Evolutionary conservation across 2,888 invertebrate species (phyloP), one percentile per base, ranked within the genome.

Genomic region (Monoplex corrugatus): DNA sequence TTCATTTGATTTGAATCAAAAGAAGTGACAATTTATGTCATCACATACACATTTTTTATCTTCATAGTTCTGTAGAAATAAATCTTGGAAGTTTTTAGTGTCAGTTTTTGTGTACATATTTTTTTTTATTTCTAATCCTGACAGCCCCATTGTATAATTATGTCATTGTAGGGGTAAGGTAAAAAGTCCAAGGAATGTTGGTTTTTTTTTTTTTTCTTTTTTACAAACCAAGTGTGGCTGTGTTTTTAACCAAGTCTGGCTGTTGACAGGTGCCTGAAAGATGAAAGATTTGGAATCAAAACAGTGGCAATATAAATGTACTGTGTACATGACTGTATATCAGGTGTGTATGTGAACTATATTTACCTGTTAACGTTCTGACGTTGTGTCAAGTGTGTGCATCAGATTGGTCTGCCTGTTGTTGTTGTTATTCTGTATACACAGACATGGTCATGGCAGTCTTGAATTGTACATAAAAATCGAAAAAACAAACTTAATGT

Each of bases 291-390:
- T 45, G 40, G 32, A 72, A 72, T 86, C 72, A 86, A 86, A 86
- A 75, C 75, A 72, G 63, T 63, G 86, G 86, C 86, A 86, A 86
- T 86, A 86, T 86, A 23, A 63, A 35, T 28, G 45, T 68, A 28
- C 45, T 85, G 35, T 45, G 19, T 63, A 6, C 19, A 63, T 63
- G 57, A 40, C n/a, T 57, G 85, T 38, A 75, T 75, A 38, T 75
- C 35, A 13, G 8, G 35, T 75, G 35, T 72, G 13, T 75, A 28
- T 75, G 75, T 75, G 75, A 75, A 68, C 23, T 28, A 68, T 68
- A 28, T 68, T n/a, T 68, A 32, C 28, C n/a, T 68, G 68, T 68
- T 75, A 23, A 23, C 16, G 57, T 38, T 75, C 13, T 38, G 35
- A 75, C 10, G 35, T 75, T 75, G 35, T 75, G 38, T 75, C 75